Conservation (phyloP, 2,888 invertebrate genomes). For the Pristionchus mayeri region DNA sequence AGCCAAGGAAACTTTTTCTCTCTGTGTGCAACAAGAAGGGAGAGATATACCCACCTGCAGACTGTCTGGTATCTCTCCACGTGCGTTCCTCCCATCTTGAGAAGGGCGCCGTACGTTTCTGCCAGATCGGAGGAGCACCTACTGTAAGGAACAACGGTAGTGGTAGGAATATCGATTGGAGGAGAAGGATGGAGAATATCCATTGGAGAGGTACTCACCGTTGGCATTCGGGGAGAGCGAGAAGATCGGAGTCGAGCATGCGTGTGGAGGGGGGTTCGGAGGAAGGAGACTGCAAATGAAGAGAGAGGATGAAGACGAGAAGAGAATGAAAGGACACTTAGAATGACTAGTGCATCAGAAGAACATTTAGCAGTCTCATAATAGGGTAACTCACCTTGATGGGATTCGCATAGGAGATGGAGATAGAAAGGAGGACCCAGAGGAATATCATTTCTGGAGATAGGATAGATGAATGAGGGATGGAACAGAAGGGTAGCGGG, state of each 20-base stretch:
- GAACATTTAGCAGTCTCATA: background rate
- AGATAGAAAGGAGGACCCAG: background rate
- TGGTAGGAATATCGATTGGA: background rate
- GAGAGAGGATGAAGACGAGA: too few species aligned
- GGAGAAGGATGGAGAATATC: background rate
- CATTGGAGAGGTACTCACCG: slow-evolving; percentile 1
- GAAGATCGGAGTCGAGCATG: slow-evolving; percentile 8
- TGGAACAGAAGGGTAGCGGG: background rate
- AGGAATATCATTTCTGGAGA: slow-evolving; percentile 14
- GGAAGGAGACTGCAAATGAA: background rate
- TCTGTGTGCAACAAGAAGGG: background rate
- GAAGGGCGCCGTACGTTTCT: slow-evolving; percentile 19
- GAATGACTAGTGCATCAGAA: too few species aligned
- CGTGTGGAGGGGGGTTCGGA: background rate
- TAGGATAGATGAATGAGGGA: background rate
- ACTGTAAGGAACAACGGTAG: background rate
- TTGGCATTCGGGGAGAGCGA: slow-evolving; percentile 28
- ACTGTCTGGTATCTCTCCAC: slow-evolving; percentile 45
- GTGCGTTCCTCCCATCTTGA: slow-evolving; percentile 45
- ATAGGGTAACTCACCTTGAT: slow-evolving; percentile 9
- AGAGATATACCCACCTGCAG: slow-evolving; percentile 25
- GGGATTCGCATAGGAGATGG: slow-evolving; percentile 1
- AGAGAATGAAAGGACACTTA: slow-evolving; percentile 8
- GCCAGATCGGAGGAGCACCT: slow-evolving; percentile 20
- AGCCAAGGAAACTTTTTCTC: background rate